Base-by-base conservation (phyloP, 2,113 vertebrate species). In the Triplophysa rosa region DNA sequence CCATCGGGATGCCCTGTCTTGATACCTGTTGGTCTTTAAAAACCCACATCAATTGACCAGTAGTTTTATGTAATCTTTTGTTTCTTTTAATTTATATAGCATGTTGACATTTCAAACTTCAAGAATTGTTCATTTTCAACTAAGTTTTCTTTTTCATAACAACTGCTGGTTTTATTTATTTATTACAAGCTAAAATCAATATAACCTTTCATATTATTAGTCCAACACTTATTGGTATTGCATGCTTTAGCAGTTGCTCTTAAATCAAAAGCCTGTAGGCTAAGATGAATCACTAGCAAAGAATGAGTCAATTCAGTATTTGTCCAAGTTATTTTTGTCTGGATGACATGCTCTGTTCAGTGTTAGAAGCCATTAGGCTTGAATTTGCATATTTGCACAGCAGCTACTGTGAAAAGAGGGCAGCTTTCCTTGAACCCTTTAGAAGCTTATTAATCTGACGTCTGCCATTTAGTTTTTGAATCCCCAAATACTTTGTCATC, bases 241-340 rank as follows among this genome's bases (percentile, higher is more conserved):
- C 33, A 58, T 58, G 14, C 69, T 72, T 70, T 42, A 59, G 19
- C 29, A 59, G 54, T 23, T 14, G 24, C 47, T 70, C 24, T 37
- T 33, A 70, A 70, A 37, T 37, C 52, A 59, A 70, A 70, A 23
- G 8, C 52, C 52, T 12, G 7, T 59, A 42, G 54, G 69, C 52
- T 56, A 19, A 52, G 68, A 37, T 71, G 68, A 72, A 59, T 59
- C 29, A 40, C 54, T 72, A 33, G 49, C n/a, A 21, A 72, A 40
- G 69, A 40, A 72, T 72, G 69, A 72, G 69, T 72, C 52, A 71
- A 71, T 56, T 71, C 2, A 56, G 12, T 71, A 37, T 56, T 56
- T 58, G n/a, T 58, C 26, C n/a, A 17, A 45, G 65, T 37, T 56
- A 71, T 71, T 71, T 71, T 58, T 58, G 52, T 71, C 68, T 71